These are phyloP conservation scores for Pangasianodon hypophthalmus DNA, from an alignment of 2,113 vertebrate species.

Conservation along the genomic window DNA sequence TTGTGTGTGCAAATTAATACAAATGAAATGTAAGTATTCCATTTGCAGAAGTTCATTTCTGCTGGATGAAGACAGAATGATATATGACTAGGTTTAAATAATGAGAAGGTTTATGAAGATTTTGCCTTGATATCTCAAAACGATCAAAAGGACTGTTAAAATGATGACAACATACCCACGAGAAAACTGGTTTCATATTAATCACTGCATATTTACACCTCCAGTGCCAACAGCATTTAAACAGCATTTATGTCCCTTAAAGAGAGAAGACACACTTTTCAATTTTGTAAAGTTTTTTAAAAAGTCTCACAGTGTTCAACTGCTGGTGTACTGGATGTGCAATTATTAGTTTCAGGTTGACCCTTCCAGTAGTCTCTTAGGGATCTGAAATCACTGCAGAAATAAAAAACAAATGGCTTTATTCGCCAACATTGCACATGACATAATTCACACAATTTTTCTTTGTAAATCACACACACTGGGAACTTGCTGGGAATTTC, in stretches of 20 bases:
- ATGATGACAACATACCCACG: background rate
- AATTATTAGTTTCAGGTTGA: background rate
- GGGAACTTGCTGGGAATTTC: background rate
- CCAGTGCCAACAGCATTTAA: background rate
- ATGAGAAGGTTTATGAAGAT: background rate
- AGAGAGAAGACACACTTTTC: background rate
- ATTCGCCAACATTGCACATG: background rate
- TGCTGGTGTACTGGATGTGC: background rate
- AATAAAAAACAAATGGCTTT: background rate
- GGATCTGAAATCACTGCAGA: background rate
- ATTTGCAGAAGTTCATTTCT: background rate
- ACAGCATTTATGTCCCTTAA: background rate
- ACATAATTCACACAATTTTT: background rate
- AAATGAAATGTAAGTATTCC: background rate
- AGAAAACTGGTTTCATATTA: background rate
- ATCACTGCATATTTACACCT: background rate
- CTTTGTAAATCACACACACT: conserved; percentile 4
- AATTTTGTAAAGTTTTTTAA: background rate
- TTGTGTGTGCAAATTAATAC: background rate
- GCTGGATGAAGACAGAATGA: background rate
- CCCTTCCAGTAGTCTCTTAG: background rate
- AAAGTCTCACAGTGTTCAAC: too few relatives aligned
- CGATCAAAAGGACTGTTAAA: background rate
- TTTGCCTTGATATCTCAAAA: background rate
- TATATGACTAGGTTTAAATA: background rate